These are phyloP conservation scores for Cynodonichthys magdalenae DNA, from an alignment of 2,797 vertebrate species.

Conservation along the genomic window DNA sequence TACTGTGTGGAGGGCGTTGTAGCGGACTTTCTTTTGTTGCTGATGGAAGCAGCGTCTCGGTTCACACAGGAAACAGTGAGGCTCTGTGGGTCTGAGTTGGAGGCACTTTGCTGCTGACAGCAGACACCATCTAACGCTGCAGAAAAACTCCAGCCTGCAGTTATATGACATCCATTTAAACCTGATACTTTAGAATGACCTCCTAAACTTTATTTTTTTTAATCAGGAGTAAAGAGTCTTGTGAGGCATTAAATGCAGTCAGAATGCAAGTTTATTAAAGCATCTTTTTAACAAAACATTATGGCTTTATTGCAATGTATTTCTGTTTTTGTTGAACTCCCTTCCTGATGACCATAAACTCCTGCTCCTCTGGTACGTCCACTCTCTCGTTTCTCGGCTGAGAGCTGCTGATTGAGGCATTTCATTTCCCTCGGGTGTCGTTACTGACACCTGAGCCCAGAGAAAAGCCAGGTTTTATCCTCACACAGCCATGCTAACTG, in stretches of 20 bases:
- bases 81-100: constrained; percentile 34
- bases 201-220: too few species aligned
- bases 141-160: neutral
- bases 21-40: constrained; percentile 48
- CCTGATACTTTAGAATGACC: too few species aligned
- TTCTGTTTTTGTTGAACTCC: constrained; percentile 14
- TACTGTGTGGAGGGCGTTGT: constrained; percentile 18
- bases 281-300: too few species aligned
- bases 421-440: constrained; percentile 62
- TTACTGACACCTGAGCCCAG: constrained; percentile 64
- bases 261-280: too few species aligned
- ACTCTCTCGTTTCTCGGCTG: constrained; percentile 49
- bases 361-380: constrained; percentile 16
- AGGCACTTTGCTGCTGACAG: constrained; percentile 36
- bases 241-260: too few species aligned
- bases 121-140: neutral
- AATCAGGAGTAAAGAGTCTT: too few species aligned
- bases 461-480: constrained; percentile 24
- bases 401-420: constrained; percentile 69
- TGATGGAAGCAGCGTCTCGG: constrained; percentile 16
- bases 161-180: too few species aligned
- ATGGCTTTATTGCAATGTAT: neutral
- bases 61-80: constrained; percentile 27
- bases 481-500: constrained; percentile 1
- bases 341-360: constrained; percentile 9